Base-by-base conservation (phyloP, 1,140 invertebrate species). In the Helicoverpa zea region DNA sequence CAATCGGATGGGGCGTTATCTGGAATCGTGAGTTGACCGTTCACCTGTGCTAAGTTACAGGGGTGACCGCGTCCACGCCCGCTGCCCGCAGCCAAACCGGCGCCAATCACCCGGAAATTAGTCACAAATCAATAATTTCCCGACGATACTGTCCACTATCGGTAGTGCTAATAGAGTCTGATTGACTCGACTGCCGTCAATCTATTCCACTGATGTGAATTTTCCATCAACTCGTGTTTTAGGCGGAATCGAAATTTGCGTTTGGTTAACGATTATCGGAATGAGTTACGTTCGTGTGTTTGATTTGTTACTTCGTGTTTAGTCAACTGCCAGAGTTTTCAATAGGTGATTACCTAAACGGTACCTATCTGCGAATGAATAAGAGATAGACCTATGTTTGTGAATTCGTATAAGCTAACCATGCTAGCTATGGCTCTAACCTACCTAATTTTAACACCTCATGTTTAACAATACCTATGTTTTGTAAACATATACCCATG, bases 51-150 rank as follows among this genome's bases (percentile, higher is more conserved):
- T 82, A 78, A 79, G 75, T 78, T 64, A 64, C 83, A 81, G 74
- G 76, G 79, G 79, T 86, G 88, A 92, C 92, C 91, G 85, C 91
- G 84, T 81, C 35, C 86, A 88, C 92, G 90, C 91, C 90, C 87
- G 70, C 84, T 86, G 84, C 85, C 90, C 90, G 86, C 91, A 88
- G 86, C 43, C 76, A 74, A 54, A 23, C 84, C 59, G 86, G 81
- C 84, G 83, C 82, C 87, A 79, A 88, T 89, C 90, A 86, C 63
- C 85, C 90, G 92, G 92, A 94, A 90, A 94, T 94, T 94, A 91
- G 88, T 81, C 85, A 81, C 88, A 88, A 92, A 91, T 93, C 92
- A 87, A 92, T 92, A 90, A 92, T 92, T 92, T 92, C 92, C 89
- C 81, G 82, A 78, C 84, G 83, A 87, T 84, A 84, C 84, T 84